A percentile compares a stretch with the other conserved stretches of the same genome.
Evolutionary conservation across 2,113 vertebrate species (phyloP).

Genomic region (Pontoporia blainvillei): DNA sequence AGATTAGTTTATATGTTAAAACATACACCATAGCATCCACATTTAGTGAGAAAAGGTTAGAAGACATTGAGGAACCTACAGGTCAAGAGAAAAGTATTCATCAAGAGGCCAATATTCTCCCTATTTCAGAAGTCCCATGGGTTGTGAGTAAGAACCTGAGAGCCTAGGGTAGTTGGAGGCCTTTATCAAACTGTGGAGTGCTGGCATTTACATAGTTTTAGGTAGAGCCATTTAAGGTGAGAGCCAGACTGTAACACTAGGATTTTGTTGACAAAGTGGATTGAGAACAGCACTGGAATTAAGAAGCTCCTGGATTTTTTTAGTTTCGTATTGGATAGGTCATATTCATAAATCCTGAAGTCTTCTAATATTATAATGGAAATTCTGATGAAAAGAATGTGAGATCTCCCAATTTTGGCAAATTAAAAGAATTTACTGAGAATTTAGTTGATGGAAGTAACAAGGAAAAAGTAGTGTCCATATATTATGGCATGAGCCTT

Average conservation of each 20-base stretch:
- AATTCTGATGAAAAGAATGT: background rate
- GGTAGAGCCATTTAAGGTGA: background rate
- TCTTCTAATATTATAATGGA: background rate
- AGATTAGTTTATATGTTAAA: background rate
- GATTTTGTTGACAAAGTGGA: background rate
- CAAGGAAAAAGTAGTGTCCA: background rate
- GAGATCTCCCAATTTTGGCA: background rate
- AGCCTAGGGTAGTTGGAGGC: background rate
- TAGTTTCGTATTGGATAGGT: background rate
- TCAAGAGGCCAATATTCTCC: background rate
- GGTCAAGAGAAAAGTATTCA: background rate
- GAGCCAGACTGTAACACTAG: background rate
- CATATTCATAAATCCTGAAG: background rate
- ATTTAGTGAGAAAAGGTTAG: background rate
- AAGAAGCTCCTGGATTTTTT: background rate
- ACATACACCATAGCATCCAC: background rate
- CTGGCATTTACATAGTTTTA: background rate
- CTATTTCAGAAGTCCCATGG: background rate
- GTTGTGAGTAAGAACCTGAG: background rate
- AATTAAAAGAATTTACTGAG: background rate
- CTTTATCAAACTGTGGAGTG: background rate
- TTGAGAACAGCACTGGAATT: background rate
- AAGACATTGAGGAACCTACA: background rate
- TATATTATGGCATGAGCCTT: background rate
- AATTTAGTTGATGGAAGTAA: background rate